A percentile compares a stretch with the other conserved stretches of the same genome.
Conservation (phyloP, 2,797 vertebrate genomes). For the Hippoglossus hippoglossus region DNA sequence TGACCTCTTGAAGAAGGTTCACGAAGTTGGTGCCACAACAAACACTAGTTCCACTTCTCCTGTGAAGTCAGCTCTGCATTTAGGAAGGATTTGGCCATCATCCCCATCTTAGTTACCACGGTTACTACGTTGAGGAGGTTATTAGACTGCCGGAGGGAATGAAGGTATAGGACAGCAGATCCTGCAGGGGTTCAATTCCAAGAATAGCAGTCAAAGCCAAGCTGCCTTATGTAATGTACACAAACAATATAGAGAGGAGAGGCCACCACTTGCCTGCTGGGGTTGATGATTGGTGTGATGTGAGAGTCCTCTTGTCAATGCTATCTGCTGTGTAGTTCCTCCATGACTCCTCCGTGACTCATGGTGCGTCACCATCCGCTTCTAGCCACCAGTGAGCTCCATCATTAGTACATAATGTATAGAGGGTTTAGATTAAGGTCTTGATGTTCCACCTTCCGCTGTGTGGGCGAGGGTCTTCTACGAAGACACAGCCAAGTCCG, state of each 20-base stretch:
- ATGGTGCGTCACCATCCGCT: not conserved
- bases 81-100: conserved; percentile 31
- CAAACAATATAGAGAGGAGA: conserved; percentile 8
- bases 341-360: conserved; percentile 10
- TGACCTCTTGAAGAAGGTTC: conserved; percentile 10
- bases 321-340: not conserved
- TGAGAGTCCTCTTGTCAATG: conserved; percentile 23
- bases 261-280: not conserved
- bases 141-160: conserved; percentile 33
- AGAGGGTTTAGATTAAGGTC: not conserved
- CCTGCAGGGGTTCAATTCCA: conserved; percentile 40
- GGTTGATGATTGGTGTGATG: conserved; percentile 6
- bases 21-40: conserved; percentile 19
- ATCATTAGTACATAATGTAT: not conserved
- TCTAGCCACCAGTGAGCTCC: not conserved
- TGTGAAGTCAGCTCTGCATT: conserved; percentile 6
- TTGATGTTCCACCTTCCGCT: not conserved
- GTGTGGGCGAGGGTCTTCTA: too few relatives aligned
- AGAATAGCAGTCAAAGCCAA: conserved; percentile 33
- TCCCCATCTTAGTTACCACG: conserved; percentile 7
- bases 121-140: conserved; percentile 34
- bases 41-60: not conserved
- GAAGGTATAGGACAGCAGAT: conserved; percentile 43
- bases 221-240: conserved; percentile 45
- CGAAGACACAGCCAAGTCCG: too few relatives aligned